Percentiles rank a stretch among this genome's conserved stretches.
phyloP scores from a whole-genome alignment of 53 echinoderm and acorn worm species.

The Holothuria leucospilota region DNA sequence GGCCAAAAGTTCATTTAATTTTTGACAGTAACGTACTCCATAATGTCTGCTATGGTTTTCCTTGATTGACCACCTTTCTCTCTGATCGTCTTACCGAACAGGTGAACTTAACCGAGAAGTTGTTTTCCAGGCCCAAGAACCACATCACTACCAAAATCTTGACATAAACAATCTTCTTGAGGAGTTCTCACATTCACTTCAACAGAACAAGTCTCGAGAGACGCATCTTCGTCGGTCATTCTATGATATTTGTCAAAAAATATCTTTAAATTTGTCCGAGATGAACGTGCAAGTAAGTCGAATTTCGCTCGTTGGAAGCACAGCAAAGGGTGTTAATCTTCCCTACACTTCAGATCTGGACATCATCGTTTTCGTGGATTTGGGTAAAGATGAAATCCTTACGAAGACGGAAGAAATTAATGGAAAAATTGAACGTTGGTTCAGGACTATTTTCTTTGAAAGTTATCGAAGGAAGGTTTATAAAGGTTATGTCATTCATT shows the following conservation, averaged over 20 bases:
- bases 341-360: background rate
- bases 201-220: background rate
- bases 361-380: background rate
- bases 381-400: background rate
- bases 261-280: background rate
- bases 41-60: too few relatives aligned
- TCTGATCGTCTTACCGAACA: too few relatives aligned
- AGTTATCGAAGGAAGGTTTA: background rate
- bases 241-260: background rate
- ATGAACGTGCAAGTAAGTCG: background rate
- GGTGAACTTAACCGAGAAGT: too few relatives aligned
- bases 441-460: background rate
- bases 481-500: background rate
- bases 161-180: background rate
- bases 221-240: background rate
- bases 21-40: too few relatives aligned
- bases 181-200: background rate
- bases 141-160: background rate
- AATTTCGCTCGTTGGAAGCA: slow-evolving; percentile 16
- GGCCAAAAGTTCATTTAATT: too few relatives aligned
- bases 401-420: background rate
- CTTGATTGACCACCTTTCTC: too few relatives aligned
- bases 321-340: slow-evolving; percentile 12
- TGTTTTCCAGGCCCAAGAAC: background rate
- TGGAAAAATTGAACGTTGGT: background rate